These are phyloP conservation scores for Thera obeliscata DNA, from an alignment of 2,888 invertebrate genomes.

Conservation along the genomic window DNA sequence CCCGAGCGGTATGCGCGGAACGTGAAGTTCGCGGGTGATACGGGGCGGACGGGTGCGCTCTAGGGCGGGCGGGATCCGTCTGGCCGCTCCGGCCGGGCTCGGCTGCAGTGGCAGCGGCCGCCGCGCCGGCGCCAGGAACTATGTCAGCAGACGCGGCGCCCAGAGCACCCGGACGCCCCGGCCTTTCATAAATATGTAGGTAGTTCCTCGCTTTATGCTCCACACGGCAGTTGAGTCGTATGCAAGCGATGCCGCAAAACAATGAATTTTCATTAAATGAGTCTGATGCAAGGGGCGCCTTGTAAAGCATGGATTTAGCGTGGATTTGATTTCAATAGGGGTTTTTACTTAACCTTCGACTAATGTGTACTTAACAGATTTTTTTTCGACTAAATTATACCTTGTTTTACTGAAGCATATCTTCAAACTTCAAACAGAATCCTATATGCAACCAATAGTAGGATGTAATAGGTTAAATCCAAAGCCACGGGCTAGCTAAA, in stretches of 20 bases:
- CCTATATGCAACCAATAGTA: conserved; percentile 4
- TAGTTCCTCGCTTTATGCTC: conserved; percentile 49
- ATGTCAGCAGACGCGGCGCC: conserved; percentile 77
- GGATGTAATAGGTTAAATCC: not conserved
- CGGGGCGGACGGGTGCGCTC: conserved; percentile 63
- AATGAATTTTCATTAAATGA: conserved; percentile 17
- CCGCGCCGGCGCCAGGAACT: conserved; percentile 83
- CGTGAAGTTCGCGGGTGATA: conserved; percentile 45
- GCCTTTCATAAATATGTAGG: conserved; percentile 66
- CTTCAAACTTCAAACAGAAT: not conserved
- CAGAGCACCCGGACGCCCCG: conserved; percentile 65
- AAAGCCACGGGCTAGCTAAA: conserved; percentile 9
- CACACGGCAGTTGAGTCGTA: conserved; percentile 25
- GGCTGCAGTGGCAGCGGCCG: conserved; percentile 66
- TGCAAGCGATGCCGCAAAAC: conserved; percentile 21
- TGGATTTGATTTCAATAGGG: not conserved
- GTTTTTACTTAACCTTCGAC: too few species aligned
- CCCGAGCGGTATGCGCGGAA: conserved; percentile 43
- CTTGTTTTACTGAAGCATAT: not conserved
- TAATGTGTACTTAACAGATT: too few species aligned
- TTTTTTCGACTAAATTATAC: too few species aligned
- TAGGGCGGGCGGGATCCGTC: conserved; percentile 77
- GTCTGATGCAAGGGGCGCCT: conserved; percentile 2
- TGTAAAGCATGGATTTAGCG: not conserved
- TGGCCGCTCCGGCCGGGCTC: conserved; percentile 79